Percentiles rank a stretch among this genome's conserved stretches.
Conservation (phyloP, 2,888 invertebrate genomes). For the Pachycephus smyrnensis region DNA sequence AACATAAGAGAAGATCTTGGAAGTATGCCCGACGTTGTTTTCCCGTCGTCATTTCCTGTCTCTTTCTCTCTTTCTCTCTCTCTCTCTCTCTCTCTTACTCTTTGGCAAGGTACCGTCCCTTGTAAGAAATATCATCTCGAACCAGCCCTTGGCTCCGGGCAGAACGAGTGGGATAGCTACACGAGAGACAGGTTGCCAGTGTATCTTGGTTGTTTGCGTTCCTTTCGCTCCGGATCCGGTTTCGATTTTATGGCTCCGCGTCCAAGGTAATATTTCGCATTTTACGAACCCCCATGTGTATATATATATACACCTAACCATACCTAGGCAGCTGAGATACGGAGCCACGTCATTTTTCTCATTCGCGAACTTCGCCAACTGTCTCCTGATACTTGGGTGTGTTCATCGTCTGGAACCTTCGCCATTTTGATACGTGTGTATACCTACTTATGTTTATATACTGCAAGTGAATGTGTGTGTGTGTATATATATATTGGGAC, state of each 20-base stretch:
- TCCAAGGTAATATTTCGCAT: conserved; percentile 52
- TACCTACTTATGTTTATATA: neutral
- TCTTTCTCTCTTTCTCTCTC: too few relatives aligned
- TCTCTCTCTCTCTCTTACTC: neutral
- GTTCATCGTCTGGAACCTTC: neutral
- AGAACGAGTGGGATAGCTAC: neutral
- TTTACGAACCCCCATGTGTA: conserved; percentile 38
- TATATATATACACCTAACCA: neutral
- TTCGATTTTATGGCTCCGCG: conserved; percentile 56
- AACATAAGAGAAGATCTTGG: neutral
- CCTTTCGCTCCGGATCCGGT: conserved; percentile 47
- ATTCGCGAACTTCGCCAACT: neutral
- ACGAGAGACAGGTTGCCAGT: conserved; percentile 11
- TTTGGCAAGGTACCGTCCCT: neutral
- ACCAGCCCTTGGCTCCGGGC: neutral
- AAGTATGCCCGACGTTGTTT: neutral
- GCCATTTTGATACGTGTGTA: neutral
- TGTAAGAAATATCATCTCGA: neutral
- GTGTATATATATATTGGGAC: neutral
- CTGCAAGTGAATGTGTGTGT: neutral
- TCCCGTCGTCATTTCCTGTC: neutral
- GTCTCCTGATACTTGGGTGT: neutral
- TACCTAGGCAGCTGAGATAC: neutral
- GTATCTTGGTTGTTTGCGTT: conserved; percentile 41
- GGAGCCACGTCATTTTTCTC: neutral